Evolutionary conservation across 2,797 vertebrate genomes (phyloP).

Genomic region (Danio kyathit): DNA sequence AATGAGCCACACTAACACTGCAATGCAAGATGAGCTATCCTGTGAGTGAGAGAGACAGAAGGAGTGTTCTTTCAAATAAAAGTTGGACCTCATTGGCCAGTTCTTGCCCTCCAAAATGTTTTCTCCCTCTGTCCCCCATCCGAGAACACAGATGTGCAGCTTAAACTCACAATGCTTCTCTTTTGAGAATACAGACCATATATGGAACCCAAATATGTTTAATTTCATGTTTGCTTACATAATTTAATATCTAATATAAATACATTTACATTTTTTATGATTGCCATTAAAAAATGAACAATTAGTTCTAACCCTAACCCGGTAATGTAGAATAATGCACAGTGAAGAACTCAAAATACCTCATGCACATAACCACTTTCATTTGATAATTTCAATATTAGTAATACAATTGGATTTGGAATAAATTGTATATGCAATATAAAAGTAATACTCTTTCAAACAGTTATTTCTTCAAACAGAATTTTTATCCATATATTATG

Average conservation of each 20-base stretch:
- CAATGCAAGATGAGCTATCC: slow-evolving; percentile 46
- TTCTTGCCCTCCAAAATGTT: slow-evolving; percentile 20
- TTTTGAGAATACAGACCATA: neutral
- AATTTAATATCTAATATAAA: neutral
- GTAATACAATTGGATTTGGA: no score
- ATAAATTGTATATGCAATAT: no score
- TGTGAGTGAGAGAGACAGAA: slow-evolving; percentile 47
- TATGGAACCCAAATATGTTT: neutral
- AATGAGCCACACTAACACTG: slow-evolving; percentile 50
- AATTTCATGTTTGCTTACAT: neutral
- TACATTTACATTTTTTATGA: neutral
- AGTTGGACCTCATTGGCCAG: slow-evolving; percentile 30
- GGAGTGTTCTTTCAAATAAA: slow-evolving; percentile 54
- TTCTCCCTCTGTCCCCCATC: slow-evolving; percentile 16
- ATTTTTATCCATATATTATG: no score
- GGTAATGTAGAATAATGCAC: neutral
- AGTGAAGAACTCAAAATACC: neutral
- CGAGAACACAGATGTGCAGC: slow-evolving; percentile 38
- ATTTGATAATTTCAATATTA: no score
- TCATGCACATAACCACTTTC: neutral
- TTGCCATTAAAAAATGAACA: neutral
- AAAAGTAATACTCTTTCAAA: no score
- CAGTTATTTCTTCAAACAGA: no score
- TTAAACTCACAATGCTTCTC: neutral
- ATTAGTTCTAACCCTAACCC: no score